Base-by-base conservation (phyloP, 2,797 vertebrate genomes). In the Carapus acus region DNA sequence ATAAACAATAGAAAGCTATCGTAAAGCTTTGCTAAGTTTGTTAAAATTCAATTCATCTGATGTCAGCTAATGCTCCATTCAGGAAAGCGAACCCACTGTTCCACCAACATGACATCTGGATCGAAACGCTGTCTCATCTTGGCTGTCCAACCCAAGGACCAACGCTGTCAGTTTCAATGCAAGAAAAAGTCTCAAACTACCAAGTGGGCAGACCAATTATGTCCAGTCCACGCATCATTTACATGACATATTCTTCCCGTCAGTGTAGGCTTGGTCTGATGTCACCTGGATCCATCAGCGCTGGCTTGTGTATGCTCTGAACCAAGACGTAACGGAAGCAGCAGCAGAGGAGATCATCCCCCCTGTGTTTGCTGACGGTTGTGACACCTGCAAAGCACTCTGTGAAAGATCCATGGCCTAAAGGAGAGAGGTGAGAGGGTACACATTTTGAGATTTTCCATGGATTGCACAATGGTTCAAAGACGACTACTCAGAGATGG, bases 261-360 rank as follows among this genome's bases (percentile, higher is more conserved):
- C 6, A 11, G 31, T 33, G 9, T 33, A 11, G 34, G 13, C n/a
- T 36, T 3, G 6, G 11, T 16, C 39, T 1, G 8, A 24, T 12
- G 1, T 16, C 1, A 8, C n/a, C 21, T 1, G 3, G 22, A 6
- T 4, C 0, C 22, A 11, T 83, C 87, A 98, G 71, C 94, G 94
- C 65, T 97, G 94, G 8, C 96, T 94, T 0, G 94, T 97, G 88
- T 98, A 98, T 0, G 93, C 89, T 62, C 92, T 90, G 65, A 94
- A 84, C 94, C 94, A 97, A 17, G 94, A 98, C 3, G 93, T 93
- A 58, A 99, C 94, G 0, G 95, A 99, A 42, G 95, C 95, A 0
- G 94, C 96, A 0, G 95, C 96, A 0, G 96, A 99, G 0, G 96
- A 98, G 76, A 99, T 97, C 94, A 99, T 98, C 0, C 96, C 96